These are phyloP conservation scores for Leptobrachium leishanense DNA, from an alignment of 2,113 vertebrate species.

Conservation along the genomic window DNA sequence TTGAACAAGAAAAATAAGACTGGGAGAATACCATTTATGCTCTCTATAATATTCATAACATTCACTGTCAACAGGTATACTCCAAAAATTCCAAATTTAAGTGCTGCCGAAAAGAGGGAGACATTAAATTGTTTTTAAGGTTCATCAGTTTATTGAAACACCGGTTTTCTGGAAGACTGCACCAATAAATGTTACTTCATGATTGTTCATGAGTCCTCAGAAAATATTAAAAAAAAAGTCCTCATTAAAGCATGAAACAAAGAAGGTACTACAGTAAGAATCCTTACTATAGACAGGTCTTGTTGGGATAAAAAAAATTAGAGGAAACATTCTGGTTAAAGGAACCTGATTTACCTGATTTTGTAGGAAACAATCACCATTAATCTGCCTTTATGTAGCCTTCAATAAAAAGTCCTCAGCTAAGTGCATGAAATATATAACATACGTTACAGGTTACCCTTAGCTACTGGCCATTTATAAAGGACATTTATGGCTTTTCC, in stretches of 20 bases:
- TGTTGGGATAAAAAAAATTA: no score
- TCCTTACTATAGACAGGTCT: no score
- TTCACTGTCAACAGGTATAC: background rate
- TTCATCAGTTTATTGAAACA: no score
- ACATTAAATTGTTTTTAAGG: background rate
- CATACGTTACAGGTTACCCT: no score
- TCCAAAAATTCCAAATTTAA: background rate
- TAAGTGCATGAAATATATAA: no score
- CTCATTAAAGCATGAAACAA: background rate
- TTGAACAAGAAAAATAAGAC: background rate
- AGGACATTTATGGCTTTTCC: no score
- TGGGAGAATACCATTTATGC: background rate
- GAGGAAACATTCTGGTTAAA: no score
- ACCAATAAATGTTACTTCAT: background rate
- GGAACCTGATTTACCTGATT: no score
- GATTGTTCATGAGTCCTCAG: background rate
- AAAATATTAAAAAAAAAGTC: background rate
- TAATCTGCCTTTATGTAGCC: no score
- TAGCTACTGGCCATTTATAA: no score
- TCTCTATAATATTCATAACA: background rate
- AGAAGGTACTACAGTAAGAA: background rate
- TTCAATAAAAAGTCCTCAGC: no score
- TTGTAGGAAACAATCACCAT: no score
- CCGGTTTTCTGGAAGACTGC: background rate
- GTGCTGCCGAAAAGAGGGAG: background rate